Percentiles rank a stretch among this genome's conserved stretches.
Evolutionary conservation across 2,888 invertebrate species (phyloP).

Genomic region (Rugalucina vietnamica): DNA sequence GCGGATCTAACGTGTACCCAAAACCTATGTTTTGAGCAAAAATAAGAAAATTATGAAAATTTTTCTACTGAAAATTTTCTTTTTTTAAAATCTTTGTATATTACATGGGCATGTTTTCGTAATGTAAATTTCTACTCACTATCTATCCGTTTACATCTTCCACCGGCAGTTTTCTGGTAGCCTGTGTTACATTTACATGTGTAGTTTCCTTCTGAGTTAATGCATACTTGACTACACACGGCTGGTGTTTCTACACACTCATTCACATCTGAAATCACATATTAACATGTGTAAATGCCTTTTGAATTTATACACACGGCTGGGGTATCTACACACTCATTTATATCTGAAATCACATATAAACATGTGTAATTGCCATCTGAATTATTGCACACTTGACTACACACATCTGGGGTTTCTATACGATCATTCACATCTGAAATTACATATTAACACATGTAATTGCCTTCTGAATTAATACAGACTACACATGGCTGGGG

Average conservation of each 20-base stretch:
- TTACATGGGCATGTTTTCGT: too few species aligned
- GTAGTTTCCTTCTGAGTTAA: conserved; percentile 97
- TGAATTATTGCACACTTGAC: not conserved
- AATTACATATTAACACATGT: conserved; percentile 98
- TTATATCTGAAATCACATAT: not conserved
- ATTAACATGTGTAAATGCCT: too few species aligned
- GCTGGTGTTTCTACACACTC: conserved; percentile 89
- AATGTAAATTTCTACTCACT: conserved; percentile 84
- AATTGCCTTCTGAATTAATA: conserved; percentile 97
- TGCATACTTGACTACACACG: conserved; percentile 97
- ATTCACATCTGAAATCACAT: conserved; percentile 77
- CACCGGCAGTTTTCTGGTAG: conserved; percentile 90
- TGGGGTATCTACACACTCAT: not conserved
- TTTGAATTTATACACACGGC: too few species aligned
- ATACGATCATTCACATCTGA: not conserved
- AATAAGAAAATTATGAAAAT: too few species aligned
- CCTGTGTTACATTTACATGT: conserved; percentile 99
- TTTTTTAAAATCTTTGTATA: too few species aligned
- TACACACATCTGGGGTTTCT: not conserved
- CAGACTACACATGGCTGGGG: conserved; percentile 97
- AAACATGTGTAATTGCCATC: not conserved
- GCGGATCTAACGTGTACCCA: too few species aligned
- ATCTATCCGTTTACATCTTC: conserved; percentile 96
- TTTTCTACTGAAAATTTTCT: too few species aligned
- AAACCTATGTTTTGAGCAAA: too few species aligned